phyloP scores from a whole-genome alignment of 2,113 vertebrate genomes.

The Xiphorhynchus elegans region DNA sequence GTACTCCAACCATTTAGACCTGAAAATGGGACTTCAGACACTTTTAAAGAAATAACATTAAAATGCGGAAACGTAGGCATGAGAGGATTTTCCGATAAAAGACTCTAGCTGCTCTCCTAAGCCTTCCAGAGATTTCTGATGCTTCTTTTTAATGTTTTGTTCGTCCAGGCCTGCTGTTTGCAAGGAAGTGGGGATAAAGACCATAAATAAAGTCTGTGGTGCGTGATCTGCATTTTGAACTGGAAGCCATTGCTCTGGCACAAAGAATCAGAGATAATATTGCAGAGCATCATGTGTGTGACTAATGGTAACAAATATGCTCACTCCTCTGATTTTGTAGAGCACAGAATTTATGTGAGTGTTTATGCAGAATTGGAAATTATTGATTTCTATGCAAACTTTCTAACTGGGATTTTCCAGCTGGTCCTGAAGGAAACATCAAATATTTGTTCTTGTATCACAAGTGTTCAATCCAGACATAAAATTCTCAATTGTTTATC shows the following conservation, averaged over 20 bases:
- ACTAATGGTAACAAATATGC: slow-evolving; percentile 35
- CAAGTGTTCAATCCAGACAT: neutral
- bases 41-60: neutral
- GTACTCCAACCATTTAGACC: neutral
- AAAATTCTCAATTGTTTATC: neutral
- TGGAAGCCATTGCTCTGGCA: neutral
- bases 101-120: neutral
- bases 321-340: neutral
- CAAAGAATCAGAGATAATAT: neutral
- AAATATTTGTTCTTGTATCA: neutral
- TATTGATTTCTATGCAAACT: slow-evolving; percentile 12
- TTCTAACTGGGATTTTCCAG: neutral
- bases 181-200: neutral
- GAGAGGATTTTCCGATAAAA: neutral
- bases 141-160: neutral
- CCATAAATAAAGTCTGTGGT: neutral
- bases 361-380: neutral
- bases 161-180: neutral
- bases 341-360: neutral
- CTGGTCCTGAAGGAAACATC: neutral
- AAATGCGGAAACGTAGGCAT: neutral
- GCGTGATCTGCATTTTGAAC: neutral
- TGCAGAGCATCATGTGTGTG: neutral
- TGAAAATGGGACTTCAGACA: neutral
- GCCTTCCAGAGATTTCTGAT: neutral